These are phyloP conservation scores for Dinothrombium tinctorium DNA, from an alignment of 1,140 invertebrate genomes.

Conservation along the genomic window DNA sequence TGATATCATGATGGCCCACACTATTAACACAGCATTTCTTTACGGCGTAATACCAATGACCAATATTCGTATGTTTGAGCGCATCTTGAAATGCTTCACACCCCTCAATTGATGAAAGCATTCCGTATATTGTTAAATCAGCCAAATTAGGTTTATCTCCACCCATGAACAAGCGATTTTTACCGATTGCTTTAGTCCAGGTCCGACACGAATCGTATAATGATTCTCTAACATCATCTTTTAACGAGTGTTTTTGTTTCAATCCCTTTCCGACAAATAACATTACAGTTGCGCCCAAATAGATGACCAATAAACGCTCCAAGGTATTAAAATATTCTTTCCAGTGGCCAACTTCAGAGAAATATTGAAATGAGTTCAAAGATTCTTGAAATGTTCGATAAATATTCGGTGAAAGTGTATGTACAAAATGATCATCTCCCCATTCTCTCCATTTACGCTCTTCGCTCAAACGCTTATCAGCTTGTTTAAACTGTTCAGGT, in stretches of 20 bases:
- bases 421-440: conserved; percentile 57
- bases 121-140: conserved; percentile 77
- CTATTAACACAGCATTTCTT: conserved; percentile 21
- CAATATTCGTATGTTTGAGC: conserved; percentile 40
- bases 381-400: conserved; percentile 66
- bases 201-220: conserved; percentile 65
- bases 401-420: conserved; percentile 85
- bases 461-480: conserved; percentile 20
- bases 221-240: conserved; percentile 63
- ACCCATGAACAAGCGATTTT: conserved; percentile 43
- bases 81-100: conserved; percentile 72
- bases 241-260: conserved; percentile 61
- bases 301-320: conserved; percentile 68
- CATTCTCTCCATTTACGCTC: conserved; percentile 86
- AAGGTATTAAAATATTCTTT: conserved; percentile 49
- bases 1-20: conserved; percentile 8
- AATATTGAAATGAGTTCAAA: conserved; percentile 69
- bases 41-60: conserved; percentile 27
- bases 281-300: conserved; percentile 80
- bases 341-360: conserved; percentile 75
- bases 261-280: conserved; percentile 67
- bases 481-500: conserved; percentile 9
- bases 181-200: conserved; percentile 47
- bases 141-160: conserved; percentile 68
- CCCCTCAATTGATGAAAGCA: conserved; percentile 82